Percentiles rank a stretch among this genome's conserved stretches.
These are phyloP conservation scores for Eonycteris spelaea DNA, from an alignment of 2,113 vertebrate genomes.

Conservation along the genomic window DNA sequence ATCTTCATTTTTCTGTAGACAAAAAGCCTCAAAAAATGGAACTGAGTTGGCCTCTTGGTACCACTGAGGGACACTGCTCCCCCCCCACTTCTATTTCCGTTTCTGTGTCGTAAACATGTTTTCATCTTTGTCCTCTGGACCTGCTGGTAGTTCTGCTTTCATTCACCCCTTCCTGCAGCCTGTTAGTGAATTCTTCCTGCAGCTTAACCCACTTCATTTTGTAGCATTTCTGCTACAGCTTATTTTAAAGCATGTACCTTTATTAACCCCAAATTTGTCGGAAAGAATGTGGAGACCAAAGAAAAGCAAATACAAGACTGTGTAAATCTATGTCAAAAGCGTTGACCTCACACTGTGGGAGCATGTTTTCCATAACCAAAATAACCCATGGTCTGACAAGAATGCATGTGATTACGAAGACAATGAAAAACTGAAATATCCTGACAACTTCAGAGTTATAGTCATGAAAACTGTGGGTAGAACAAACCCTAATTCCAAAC, in stretches of 20 bases:
- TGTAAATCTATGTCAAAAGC: neutral
- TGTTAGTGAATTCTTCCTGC: neutral
- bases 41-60: neutral
- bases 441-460: neutral
- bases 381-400: neutral
- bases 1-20: neutral
- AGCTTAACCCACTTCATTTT: neutral
- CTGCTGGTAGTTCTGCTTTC: conserved; percentile 30
- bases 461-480: neutral
- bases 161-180: neutral
- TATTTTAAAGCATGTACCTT: neutral
- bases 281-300: neutral
- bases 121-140: neutral
- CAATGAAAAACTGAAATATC: neutral
- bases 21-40: neutral
- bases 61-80: neutral
- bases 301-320: neutral
- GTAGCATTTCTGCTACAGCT: neutral
- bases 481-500: neutral
- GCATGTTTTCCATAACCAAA: neutral
- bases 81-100: neutral
- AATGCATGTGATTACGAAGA: neutral
- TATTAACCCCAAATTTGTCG: neutral
- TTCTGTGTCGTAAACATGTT: conserved; percentile 44
- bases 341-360: neutral